These are phyloP conservation scores for Psittacula derbiana DNA, from an alignment of 2,797 vertebrate species.

Conservation along the genomic window DNA sequence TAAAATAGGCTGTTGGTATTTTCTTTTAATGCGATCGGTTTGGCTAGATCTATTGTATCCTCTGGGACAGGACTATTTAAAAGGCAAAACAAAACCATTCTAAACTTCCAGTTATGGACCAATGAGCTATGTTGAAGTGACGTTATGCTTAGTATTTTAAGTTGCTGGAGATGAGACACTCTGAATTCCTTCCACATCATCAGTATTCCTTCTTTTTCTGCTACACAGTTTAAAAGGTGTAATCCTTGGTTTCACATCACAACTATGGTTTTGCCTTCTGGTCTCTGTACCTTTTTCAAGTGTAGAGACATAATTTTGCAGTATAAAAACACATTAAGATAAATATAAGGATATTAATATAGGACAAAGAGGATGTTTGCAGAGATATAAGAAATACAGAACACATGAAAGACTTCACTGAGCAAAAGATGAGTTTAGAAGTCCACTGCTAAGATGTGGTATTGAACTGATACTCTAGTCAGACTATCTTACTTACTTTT, in stretches of 20 bases:
- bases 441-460: neutral
- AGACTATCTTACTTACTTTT: neutral
- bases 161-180: neutral
- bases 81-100: neutral
- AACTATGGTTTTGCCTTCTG: neutral
- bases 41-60: neutral
- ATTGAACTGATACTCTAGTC: neutral
- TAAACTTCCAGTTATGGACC: neutral
- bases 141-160: neutral
- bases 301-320: neutral
- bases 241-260: neutral
- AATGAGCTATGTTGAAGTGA: neutral
- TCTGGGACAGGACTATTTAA: neutral
- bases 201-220: neutral
- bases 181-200: neutral
- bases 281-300: neutral
- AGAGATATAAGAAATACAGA: neutral
- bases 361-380: neutral
- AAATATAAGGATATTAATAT: neutral
- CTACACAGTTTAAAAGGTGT: neutral
- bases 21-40: neutral
- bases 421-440: neutral
- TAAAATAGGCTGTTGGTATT: neutral
- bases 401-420: neutral
- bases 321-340: neutral